phyloP scores from a whole-genome alignment of 2,113 vertebrate species.

The Triplophysa rosa region DNA sequence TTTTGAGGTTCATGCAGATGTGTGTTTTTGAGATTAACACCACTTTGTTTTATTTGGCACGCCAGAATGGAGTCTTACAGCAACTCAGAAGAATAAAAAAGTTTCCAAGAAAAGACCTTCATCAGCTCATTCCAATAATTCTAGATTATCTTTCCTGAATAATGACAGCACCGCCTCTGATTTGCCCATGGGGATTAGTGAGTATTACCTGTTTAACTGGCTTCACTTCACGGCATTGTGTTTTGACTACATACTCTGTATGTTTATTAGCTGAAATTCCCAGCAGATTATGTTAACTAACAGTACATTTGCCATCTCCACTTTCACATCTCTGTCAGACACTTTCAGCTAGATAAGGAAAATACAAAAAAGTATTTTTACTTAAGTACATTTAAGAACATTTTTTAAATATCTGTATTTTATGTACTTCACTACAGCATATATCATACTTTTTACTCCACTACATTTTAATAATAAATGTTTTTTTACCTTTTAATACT shows the following conservation, averaged over 20 bases:
- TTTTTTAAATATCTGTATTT: no score
- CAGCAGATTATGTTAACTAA: conserved; percentile 1
- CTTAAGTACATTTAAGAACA: no score
- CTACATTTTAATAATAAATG: no score
- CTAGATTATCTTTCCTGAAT: conserved; percentile 62
- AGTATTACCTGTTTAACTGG: conserved; percentile 14
- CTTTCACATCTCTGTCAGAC: neutral
- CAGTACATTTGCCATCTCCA: neutral
- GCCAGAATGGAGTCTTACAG: conserved; percentile 78
- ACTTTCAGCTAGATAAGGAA: no score
- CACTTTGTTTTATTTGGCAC: neutral
- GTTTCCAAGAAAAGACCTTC: conserved; percentile 54
- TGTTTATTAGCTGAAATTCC: neutral
- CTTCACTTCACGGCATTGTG: neutral
- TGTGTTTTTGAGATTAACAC: neutral
- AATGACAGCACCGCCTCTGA: conserved; percentile 54
- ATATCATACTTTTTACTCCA: no score
- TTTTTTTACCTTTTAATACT: no score
- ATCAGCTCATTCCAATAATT: conserved; percentile 52
- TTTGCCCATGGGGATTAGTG: conserved; percentile 55
- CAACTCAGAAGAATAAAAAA: conserved; percentile 69
- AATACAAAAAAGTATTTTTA: neutral
- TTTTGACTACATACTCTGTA: neutral
- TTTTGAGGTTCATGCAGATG: neutral
- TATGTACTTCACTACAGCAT: no score